These are phyloP conservation scores for Platyscapa corneri DNA, from an alignment of 1,140 invertebrate species.

Conservation along the genomic window DNA sequence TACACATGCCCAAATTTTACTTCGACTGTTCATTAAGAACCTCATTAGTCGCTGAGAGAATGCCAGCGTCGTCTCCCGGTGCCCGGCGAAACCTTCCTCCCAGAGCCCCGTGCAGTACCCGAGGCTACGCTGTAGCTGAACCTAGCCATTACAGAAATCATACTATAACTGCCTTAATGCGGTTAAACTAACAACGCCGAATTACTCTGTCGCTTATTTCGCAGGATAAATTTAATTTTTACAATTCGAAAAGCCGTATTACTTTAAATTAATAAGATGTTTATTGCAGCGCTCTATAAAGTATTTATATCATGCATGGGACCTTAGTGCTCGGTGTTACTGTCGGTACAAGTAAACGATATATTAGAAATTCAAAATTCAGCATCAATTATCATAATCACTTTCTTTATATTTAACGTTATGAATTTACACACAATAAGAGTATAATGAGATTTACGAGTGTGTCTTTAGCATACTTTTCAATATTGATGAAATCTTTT, in stretches of 20 bases:
- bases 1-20: neutral
- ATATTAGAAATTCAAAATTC: neutral
- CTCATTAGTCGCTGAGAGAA: conserved; percentile 3
- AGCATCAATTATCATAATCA: conserved; percentile 4
- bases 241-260: neutral
- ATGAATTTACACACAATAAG: conserved; percentile 14
- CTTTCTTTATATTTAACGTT: conserved; percentile 20
- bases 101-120: neutral
- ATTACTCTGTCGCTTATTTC: neutral
- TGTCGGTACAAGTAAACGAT: neutral
- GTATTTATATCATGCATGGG: neutral
- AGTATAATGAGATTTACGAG: neutral
- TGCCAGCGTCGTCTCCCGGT: neutral
- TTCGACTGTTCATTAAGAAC: neutral
- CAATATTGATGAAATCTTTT: conserved; percentile 22
- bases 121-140: neutral
- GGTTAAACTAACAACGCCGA: neutral
- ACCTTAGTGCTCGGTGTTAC: no score
- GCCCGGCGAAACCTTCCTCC: neutral
- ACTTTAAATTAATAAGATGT: neutral
- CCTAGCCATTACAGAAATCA: conserved; percentile 2
- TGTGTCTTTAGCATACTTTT: neutral
- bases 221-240: neutral
- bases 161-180: conserved; percentile 1
- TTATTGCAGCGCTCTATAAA: neutral